Evolutionary conservation across 2,888 invertebrate genomes (phyloP).

Genomic region (Magallana nippona): DNA sequence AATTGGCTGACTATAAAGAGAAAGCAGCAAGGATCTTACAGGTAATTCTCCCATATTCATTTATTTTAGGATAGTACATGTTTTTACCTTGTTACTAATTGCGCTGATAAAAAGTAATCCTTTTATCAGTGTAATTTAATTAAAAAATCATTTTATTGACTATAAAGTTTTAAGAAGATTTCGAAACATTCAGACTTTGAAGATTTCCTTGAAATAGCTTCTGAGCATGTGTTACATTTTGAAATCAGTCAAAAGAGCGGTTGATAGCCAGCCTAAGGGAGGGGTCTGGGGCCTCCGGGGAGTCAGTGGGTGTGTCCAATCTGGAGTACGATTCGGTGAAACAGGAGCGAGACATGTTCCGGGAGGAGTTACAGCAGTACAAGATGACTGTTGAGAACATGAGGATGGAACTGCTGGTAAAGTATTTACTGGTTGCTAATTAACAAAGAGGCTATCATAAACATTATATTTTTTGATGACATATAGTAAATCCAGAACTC

Average conservation of each 20-base stretch:
- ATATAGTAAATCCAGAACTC: too few species aligned
- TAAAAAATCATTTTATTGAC: too few species aligned
- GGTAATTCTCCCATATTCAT: slow-evolving; percentile 77
- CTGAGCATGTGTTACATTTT: slow-evolving; percentile 14
- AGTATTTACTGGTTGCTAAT: neutral
- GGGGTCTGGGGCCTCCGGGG: slow-evolving; percentile 67
- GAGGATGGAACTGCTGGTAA: slow-evolving; percentile 81
- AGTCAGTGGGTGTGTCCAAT: slow-evolving; percentile 68
- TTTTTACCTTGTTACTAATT: too few species aligned
- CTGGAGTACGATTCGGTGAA: slow-evolving; percentile 84
- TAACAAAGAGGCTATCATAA: too few species aligned
- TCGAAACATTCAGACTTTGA: too few species aligned
- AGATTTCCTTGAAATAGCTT: neutral
- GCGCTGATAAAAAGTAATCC: too few species aligned
- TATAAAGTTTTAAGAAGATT: too few species aligned
- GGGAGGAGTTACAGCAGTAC: slow-evolving; percentile 83
- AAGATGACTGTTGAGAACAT: slow-evolving; percentile 80
- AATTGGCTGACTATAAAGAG: slow-evolving; percentile 88
- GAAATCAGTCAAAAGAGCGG: slow-evolving; percentile 84
- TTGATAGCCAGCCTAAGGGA: slow-evolving; percentile 84
- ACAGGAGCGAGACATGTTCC: slow-evolving; percentile 83
- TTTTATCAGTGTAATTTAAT: too few species aligned
- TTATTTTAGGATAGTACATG: too few species aligned
- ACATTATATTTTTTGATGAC: too few species aligned
- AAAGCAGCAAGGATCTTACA: slow-evolving; percentile 89